Evolutionary conservation across 1,140 invertebrate species (phyloP), one percentile per base, ranked within the genome.

Genomic region (Belonocnema kinseyi): DNA sequence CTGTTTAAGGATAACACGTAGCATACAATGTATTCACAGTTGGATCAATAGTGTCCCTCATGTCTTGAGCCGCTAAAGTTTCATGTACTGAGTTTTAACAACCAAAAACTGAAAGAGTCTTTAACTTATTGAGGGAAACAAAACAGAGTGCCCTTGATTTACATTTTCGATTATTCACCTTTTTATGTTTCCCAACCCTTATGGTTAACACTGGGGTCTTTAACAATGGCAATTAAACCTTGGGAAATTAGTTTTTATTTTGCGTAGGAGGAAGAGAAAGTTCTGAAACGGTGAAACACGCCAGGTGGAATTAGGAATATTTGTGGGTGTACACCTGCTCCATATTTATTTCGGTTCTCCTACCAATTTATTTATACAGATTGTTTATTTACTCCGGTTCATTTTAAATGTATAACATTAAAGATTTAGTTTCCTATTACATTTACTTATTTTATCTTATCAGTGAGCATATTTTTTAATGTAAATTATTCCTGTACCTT

Each of bases 11-110:
- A 66, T 66, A 40, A 66, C 53, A n/a, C 16, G 26, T 33, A 66
- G 16, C 13, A 40, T 10, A 61, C 26, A 66, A 66, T 66, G 33
- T 40, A 66, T 40, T 66, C 17, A 46, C 26, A 66, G 26, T 66
- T 46, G 26, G 26, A 66, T 66, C 58, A 46, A 66, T 66, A 66
- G 26, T 58, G 58, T 66, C 40, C 40, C 58, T n/a, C 33, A 14
- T 66, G 58, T 66, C 58, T 26, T 66, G 13, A 33, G 40, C 26
- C 1, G 16, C 14, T 16, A 14, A 40, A 66, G 26, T 54, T 54
- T n/a, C 53, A 3, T 46, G 40, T 46, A 46, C 40, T 46, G 40
- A 46, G 6, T 46, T 46, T 46, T 46, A 46, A 46, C 40, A 46
- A 46, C 40, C 5, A 2, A 46, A 0, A 5, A 10, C 8, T 46